Evolutionary conservation across 2,797 vertebrate genomes (phyloP).

Genomic region (Eulemur rubriventer): DNA sequence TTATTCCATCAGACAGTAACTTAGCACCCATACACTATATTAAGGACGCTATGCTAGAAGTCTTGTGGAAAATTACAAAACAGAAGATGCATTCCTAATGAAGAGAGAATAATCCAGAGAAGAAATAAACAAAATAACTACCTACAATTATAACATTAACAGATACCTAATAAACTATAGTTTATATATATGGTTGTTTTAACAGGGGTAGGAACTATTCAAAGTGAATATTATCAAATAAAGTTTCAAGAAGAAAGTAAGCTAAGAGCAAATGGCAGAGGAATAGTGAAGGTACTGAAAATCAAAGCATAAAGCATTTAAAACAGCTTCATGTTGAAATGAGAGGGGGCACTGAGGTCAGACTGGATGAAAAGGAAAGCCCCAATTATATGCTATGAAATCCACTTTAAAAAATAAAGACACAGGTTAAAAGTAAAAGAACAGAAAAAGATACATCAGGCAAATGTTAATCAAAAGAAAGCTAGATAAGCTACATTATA

Average conservation of each 20-base stretch:
- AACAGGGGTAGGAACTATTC: neutral
- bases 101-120: neutral
- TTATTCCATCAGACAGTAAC: neutral
- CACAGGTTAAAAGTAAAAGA: neutral
- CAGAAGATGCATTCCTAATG: neutral
- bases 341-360: neutral
- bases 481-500: neutral
- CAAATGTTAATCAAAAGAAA: neutral
- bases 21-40: neutral
- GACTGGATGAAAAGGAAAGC: neutral
- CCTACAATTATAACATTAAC: neutral
- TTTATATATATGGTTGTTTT: neutral
- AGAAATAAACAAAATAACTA: neutral
- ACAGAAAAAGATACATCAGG: neutral
- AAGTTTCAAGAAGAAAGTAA: neutral
- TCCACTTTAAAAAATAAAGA: neutral
- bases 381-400: neutral
- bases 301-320: neutral
- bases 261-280: neutral
- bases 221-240: neutral
- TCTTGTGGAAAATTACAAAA: neutral
- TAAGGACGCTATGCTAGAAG: neutral
- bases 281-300: neutral
- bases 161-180: neutral
- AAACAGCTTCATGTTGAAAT: neutral